These are phyloP conservation scores for Whitmania pigra DNA, from an alignment of 1,140 invertebrate species.

Conservation along the genomic window DNA sequence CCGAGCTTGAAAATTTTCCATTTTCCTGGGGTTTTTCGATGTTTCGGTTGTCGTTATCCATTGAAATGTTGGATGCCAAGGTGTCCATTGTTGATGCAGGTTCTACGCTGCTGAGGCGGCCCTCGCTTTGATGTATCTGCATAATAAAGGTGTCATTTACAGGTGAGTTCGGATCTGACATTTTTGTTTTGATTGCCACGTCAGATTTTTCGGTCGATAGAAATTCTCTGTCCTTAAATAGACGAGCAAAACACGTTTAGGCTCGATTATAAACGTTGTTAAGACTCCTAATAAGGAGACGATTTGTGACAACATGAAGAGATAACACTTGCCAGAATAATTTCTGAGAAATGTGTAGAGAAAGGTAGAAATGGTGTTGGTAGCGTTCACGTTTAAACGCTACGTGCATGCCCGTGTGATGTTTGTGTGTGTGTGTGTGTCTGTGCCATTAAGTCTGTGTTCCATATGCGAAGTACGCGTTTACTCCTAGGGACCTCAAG, in stretches of 20 bases:
- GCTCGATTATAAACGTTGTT: too few species aligned
- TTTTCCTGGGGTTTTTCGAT: too few species aligned
- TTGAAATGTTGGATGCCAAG: not conserved
- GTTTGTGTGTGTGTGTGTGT: not conserved
- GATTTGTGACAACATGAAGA: too few species aligned
- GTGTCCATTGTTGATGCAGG: conserved; percentile 44
- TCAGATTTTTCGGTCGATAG: not conserved
- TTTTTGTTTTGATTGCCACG: not conserved
- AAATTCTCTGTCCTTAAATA: too few species aligned
- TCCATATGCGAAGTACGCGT: not conserved
- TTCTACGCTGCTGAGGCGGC: conserved; percentile 94
- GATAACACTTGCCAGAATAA: not conserved
- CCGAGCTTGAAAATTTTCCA: too few species aligned
- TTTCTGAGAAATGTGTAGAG: too few species aligned
- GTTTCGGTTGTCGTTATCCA: too few species aligned
- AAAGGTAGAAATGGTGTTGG: not conserved
- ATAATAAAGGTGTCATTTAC: conserved; percentile 63
- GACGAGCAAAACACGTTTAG: too few species aligned
- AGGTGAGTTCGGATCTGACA: not conserved
- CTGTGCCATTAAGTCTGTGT: not conserved
- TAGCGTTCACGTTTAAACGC: not conserved
- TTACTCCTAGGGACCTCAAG: conserved; percentile 71
- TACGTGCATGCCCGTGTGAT: not conserved
- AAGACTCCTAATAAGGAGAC: too few species aligned
- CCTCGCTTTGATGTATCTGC: conserved; percentile 82